Conservation (phyloP, 2,113 vertebrate genomes). For the Saimiri boliviensis region DNA sequence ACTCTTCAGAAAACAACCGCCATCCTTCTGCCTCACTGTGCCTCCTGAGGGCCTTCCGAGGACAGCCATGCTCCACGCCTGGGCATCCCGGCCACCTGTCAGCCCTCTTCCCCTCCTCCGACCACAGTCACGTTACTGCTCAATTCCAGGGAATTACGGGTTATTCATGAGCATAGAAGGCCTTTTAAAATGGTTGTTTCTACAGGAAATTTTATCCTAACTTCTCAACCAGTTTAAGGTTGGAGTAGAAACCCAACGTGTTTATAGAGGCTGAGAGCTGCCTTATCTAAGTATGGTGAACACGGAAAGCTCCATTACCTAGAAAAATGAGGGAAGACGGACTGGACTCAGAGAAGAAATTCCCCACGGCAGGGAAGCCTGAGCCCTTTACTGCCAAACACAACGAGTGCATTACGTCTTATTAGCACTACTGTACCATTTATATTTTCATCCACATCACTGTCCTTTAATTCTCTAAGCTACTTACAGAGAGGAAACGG, state of each 20-base stretch:
- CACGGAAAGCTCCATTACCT: background rate
- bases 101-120: too few species aligned
- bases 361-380: rapidly evolving
- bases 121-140: rapidly evolving
- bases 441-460: rapidly evolving
- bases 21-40: rapidly evolving
- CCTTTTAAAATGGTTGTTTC: background rate
- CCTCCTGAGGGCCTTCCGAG: background rate
- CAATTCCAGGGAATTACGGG: background rate
- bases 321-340: background rate
- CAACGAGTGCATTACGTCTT: rapidly evolving
- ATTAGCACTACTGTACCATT: rapidly evolving
- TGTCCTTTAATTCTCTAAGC: too few species aligned
- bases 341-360: rapidly evolving
- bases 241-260: background rate
- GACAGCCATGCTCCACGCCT: rapidly evolving
- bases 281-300: rapidly evolving
- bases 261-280: background rate
- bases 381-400: too few species aligned
- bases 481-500: rapidly evolving
- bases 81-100: background rate
- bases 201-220: background rate
- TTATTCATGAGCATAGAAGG: background rate
- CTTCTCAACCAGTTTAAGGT: background rate
- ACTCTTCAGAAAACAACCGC: background rate